phyloP scores from a whole-genome alignment of 2,113 vertebrate genomes.

The Heterochromis multidens region DNA sequence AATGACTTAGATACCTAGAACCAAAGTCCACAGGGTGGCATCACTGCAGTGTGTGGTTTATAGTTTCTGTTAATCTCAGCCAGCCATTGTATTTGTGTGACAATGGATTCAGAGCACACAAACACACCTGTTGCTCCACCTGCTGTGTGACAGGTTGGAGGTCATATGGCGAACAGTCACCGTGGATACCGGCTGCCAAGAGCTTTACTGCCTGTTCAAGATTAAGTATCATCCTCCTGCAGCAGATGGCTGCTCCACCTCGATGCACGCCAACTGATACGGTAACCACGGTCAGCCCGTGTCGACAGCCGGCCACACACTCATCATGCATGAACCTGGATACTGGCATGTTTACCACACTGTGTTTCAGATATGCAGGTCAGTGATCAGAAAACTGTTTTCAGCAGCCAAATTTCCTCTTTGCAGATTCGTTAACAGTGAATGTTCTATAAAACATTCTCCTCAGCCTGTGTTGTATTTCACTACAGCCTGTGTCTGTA shows the following conservation, averaged over 20 bases:
- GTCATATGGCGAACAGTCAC: not conserved
- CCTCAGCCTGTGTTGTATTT: not conserved
- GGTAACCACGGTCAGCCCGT: not conserved
- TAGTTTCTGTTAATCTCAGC: too few species aligned
- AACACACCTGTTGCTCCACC: not conserved
- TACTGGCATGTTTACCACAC: not conserved
- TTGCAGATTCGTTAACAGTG: not conserved
- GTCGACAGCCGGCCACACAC: not conserved
- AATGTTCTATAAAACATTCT: not conserved
- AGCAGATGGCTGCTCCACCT: constrained; percentile 21
- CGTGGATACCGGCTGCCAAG: not conserved
- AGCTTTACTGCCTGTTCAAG: not conserved
- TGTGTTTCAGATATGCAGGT: not conserved
- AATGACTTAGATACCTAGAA: not conserved
- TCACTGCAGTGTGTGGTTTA: fast-evolving
- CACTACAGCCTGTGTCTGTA: not conserved
- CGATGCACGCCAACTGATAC: not conserved
- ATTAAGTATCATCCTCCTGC: constrained; percentile 6
- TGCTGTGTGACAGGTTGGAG: not conserved
- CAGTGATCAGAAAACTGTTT: not conserved
- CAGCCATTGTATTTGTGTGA: not conserved
- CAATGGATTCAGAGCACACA: not conserved
- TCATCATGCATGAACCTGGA: not conserved
- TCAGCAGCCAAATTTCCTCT: not conserved
- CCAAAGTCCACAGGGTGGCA: not conserved